Evolutionary conservation across 2,888 invertebrate species (phyloP), one percentile per base, ranked within the genome.

Genomic region (Colostygia pectinataria): DNA sequence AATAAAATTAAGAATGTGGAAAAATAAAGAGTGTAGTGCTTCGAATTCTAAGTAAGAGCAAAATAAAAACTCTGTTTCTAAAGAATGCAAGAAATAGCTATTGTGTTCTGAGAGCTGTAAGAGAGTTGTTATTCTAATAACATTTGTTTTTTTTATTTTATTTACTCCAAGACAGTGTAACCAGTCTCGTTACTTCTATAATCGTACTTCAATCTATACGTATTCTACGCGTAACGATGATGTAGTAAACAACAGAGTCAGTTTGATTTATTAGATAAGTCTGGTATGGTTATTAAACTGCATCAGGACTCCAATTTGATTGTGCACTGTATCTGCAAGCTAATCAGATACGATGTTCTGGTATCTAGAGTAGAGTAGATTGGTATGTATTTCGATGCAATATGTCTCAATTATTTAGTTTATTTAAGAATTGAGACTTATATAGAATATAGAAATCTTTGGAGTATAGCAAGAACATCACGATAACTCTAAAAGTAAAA

Each of bases 181-280:
- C 18, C 18, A 18, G n/a, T n/a, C n/a, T n/a, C n/a, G n/a, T n/a
- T n/a, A 15, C 2, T 15, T 15, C 2, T 15, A 15, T 4, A 2
- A 15, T 15, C 15, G 4, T 15, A 3, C 15, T 15, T 4, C 2
- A 3, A 15, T 4, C 15, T 15, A 15, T 15, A 15, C 15, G n/a
- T n/a, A 63, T 68, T 63, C 67, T 47, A 53, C 55, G 63, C 61
- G 20, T 61, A 69, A 65, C n/a, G n/a, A 57, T 60, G 55, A 53
- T 63, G 65, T 63, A 77, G 76, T 80, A 81, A 83, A 80, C 81
- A 85, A 83, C 84, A 80, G 80, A 83, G 85, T 84, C 80, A 74
- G 72, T 71, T 68, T 84, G 83, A 86, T 83, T 85, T 85, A 86
- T 80, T 80, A 80, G 74, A 64, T 73, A 71, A 76, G 75, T 71